Conservation (phyloP, 2,113 vertebrate genomes). For the Cebidichthys violaceus region DNA sequence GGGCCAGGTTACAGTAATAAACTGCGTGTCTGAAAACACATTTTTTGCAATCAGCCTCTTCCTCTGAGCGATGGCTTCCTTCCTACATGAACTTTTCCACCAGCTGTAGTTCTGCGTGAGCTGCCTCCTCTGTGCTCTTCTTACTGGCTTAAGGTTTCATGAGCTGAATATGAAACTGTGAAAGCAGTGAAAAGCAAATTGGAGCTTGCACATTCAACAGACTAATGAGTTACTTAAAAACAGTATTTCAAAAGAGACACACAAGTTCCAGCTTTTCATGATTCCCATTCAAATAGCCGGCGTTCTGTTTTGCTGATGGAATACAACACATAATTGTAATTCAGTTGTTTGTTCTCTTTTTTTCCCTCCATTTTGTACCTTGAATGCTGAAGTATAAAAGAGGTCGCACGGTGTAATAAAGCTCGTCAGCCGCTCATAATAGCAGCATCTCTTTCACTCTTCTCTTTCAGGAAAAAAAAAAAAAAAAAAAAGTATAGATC, state of each 20-base stretch:
- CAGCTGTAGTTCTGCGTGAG: neutral
- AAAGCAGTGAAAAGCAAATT: neutral
- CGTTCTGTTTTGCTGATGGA: slow-evolving; percentile 3
- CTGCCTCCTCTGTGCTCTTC: neutral
- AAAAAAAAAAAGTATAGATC: slow-evolving; percentile 10
- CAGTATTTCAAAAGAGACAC: slow-evolving; percentile 5
- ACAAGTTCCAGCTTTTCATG: slow-evolving; percentile 2
- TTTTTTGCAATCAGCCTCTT: neutral
- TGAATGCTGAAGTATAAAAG: slow-evolving; percentile 31
- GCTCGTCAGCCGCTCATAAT: slow-evolving; percentile 14
- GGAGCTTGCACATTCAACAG: neutral
- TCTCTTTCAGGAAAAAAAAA: neutral
- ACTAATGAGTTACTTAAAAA: neutral
- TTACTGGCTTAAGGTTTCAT: neutral
- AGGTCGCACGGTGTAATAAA: slow-evolving; percentile 20
- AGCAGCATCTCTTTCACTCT: slow-evolving; percentile 40
- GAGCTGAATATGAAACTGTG: neutral
- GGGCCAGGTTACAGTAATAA: neutral
- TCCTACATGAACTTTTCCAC: neutral
- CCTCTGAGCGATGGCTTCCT: neutral
- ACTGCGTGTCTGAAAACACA: neutral
- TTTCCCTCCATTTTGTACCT: neutral
- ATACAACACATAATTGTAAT: neutral
- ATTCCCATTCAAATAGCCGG: slow-evolving; percentile 4
- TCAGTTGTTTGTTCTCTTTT: neutral